phyloP scores from a whole-genome alignment of 2,888 invertebrate genomes.

The Holacanthella duospinosa region DNA sequence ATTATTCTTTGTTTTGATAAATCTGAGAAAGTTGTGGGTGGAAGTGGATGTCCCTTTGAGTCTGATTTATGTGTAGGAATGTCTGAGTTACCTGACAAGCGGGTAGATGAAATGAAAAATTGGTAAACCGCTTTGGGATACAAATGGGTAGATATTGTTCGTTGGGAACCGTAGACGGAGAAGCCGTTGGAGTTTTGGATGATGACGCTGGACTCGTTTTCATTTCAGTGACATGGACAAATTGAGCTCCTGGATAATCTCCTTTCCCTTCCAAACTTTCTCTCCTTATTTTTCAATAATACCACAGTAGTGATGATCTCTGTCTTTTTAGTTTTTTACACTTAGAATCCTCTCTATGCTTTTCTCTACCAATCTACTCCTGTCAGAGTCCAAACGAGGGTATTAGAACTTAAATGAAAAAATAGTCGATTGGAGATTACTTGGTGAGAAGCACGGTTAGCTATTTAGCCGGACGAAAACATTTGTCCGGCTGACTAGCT shows the following conservation, averaged over 20 bases:
- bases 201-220: neutral
- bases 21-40: too few species aligned
- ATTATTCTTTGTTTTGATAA: too few species aligned
- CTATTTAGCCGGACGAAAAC: too few species aligned
- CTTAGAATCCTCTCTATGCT: too few species aligned
- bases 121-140: neutral
- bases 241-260: constrained; percentile 5
- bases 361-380: neutral
- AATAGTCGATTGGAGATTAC: neutral
- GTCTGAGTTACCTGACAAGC: too few species aligned
- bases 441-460: too few species aligned
- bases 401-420: constrained; percentile 3
- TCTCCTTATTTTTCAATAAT: neutral
- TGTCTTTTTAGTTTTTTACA: too few species aligned
- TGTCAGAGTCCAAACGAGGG: neutral
- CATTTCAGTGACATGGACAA: constrained; percentile 3
- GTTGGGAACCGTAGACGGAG: neutral
- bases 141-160: neutral
- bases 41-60: too few species aligned
- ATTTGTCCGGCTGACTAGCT: too few species aligned
- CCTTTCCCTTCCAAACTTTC: neutral
- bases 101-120: constrained; percentile 3
- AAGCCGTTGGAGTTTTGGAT: neutral
- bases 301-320: neutral
- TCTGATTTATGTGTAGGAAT: too few species aligned